Evolutionary conservation across 2,113 vertebrate genomes (phyloP).

Genomic region (Centrocercus urophasianus): DNA sequence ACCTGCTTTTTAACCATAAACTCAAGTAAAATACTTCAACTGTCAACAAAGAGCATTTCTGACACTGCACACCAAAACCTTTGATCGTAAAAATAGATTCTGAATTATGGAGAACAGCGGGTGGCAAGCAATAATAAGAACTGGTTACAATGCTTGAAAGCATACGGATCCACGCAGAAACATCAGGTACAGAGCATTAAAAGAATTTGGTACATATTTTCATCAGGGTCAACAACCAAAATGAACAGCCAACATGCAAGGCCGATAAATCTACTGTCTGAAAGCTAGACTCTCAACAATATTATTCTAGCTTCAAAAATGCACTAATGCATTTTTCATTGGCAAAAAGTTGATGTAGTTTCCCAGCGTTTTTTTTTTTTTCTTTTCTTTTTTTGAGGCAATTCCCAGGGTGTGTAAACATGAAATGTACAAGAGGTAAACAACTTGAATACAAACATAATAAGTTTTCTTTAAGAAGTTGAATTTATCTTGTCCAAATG

Average conservation of each 20-base stretch:
- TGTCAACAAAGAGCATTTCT: neutral
- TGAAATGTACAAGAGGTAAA: neutral
- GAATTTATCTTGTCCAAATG: neutral
- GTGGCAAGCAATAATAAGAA: neutral
- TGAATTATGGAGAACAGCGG: neutral
- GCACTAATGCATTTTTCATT: neutral
- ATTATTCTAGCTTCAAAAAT: neutral
- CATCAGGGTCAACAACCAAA: neutral
- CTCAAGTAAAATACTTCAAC: neutral
- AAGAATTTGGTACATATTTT: neutral
- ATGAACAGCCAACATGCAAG: neutral
- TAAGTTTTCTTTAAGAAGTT: neutral
- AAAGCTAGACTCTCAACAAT: neutral
- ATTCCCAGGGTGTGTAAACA: conserved; percentile 2
- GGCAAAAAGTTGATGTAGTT: neutral
- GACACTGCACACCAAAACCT: neutral
- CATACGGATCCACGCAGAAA: neutral
- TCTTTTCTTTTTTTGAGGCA: neutral
- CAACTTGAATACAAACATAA: conserved; percentile 7
- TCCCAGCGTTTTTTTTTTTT: neutral
- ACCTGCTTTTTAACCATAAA: neutral
- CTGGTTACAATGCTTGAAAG: neutral
- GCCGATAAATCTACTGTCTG: neutral
- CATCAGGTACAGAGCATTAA: neutral
- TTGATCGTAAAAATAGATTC: conserved; percentile 7